A percentile compares a stretch with the other conserved stretches of the same genome.
Evolutionary conservation across 2,113 vertebrate species (phyloP).

Genomic region (Colossoma macropomum): DNA sequence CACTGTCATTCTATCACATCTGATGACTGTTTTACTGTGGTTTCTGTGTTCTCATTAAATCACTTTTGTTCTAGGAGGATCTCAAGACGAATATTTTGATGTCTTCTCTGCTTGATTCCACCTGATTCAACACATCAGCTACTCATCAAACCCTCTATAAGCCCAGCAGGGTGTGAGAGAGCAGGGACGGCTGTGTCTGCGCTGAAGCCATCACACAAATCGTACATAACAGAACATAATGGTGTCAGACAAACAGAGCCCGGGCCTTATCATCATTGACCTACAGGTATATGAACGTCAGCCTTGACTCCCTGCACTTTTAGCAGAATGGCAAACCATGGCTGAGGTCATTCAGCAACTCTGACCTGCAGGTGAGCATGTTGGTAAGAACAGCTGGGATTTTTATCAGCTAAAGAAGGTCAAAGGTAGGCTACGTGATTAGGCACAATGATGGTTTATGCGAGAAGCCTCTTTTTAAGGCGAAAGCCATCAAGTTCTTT

Average conservation of each 20-base stretch:
- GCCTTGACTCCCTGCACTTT: neutral
- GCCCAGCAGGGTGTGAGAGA: neutral
- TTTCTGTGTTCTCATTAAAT: neutral
- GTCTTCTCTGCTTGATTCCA: neutral
- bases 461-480: too few relatives aligned
- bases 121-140: conserved; percentile 5
- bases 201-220: neutral
- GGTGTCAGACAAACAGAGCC: neutral
- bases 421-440: neutral
- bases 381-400: neutral
- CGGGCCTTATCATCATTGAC: neutral
- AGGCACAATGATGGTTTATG: neutral
- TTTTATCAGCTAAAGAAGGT: neutral
- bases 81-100: neutral
- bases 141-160: neutral
- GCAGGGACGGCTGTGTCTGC: neutral
- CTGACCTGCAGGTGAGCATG: neutral
- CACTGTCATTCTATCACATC: too few relatives aligned
- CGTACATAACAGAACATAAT: too few relatives aligned
- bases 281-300: neutral
- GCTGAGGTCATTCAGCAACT: neutral
- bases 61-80: neutral
- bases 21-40: neutral
- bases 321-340: neutral
- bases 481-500: too few relatives aligned